Base-by-base conservation (phyloP, 2,797 vertebrate species). In the Lophura swinhoii region DNA sequence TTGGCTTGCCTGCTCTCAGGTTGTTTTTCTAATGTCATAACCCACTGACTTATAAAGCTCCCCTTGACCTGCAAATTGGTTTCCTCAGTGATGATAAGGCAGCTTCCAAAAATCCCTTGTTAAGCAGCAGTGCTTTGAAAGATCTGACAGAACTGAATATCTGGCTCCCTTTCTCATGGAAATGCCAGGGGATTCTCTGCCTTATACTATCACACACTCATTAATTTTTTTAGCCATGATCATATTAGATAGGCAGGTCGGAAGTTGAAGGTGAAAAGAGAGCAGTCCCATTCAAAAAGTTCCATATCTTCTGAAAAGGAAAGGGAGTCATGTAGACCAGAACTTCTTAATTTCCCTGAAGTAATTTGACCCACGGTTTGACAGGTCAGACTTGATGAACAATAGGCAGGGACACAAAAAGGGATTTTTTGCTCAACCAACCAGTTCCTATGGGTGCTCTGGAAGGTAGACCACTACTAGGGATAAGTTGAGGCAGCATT, bases 141-240 rank as follows among this genome's bases (percentile, higher is more conserved):
- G 60, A 82, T 62, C 70, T 0, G 1, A 86, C 73, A 77, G 87
- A 67, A 59, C 44, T 0, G 2, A 92, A 88, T 71, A 88, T 90
- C 75, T 84, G 84, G 17, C 80, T 94, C 71, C 63, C 24, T 84
- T 95, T 95, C 87, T 95, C 64, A 84, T 90, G 74, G 82, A 95
- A 95, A 92, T 91, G 44, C 43, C 74, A 84, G 37, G 43, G 53
- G 59, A 55, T 90, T 62, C 71, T 90, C 74, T 69, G 53, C 48
- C 71, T 82, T 49, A 55, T 70, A 46, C 55, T 71, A 92, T 74
- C 79, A 66, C 49, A 79, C 1, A 72, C 46, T 33, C 60, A 0
- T 49, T 51, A 39, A 82, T 88, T 95, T 79, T 71, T 91, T 71
- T 68, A 93, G 73, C 60, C 48, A 23, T 4, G 23, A 93, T 77